Evolutionary conservation across 2,113 vertebrate genomes (phyloP).

Genomic region (Orthonyx spaldingii): DNA sequence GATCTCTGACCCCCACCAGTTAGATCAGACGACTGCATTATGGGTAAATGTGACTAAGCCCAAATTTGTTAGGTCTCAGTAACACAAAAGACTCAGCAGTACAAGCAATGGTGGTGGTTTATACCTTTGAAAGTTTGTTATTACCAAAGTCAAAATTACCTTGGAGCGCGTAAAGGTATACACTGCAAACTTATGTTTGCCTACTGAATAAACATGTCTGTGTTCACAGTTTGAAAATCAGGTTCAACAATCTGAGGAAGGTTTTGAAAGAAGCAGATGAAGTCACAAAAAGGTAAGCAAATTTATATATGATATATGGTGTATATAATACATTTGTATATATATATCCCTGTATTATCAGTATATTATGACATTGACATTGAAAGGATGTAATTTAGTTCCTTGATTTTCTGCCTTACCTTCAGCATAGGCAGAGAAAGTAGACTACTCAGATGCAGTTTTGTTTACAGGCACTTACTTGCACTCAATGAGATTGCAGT

Average conservation of each 20-base stretch:
- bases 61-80: background rate
- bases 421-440: background rate
- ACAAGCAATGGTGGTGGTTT: accelerated
- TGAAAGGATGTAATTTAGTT: background rate
- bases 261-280: background rate
- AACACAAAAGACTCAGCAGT: background rate
- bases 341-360: background rate
- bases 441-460: background rate
- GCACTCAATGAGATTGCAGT: background rate
- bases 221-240: background rate
- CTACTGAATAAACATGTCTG: background rate
- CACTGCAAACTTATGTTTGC: background rate
- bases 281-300: background rate
- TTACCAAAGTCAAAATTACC: background rate
- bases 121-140: background rate
- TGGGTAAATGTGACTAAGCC: background rate
- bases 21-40: background rate
- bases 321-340: background rate
- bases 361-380: background rate
- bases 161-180: background rate
- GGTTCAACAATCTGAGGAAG: background rate
- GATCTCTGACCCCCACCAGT: background rate
- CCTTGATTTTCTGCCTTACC: background rate
- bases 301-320: background rate
- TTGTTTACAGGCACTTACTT: slow-evolving; percentile 6